Percentiles rank a stretch among this genome's conserved stretches.
These are phyloP conservation scores for Acronicta alni DNA, from an alignment of 2,888 invertebrate species.

Conservation along the genomic window DNA sequence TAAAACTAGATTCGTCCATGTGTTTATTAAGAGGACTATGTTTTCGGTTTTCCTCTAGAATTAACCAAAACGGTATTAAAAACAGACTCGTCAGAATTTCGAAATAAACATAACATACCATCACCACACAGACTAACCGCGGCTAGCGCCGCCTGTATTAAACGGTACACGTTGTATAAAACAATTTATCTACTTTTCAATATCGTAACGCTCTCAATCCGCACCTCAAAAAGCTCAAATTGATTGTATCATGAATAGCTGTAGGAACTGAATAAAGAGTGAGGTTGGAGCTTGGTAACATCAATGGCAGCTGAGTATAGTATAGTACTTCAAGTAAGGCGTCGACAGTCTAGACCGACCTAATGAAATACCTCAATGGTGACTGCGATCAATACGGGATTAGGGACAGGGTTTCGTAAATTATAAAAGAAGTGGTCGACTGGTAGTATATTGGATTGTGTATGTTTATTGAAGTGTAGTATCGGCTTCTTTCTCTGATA, in stretches of 20 bases:
- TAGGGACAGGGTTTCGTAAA: conserved; percentile 18
- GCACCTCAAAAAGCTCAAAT: conserved; percentile 3
- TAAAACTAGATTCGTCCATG: no score
- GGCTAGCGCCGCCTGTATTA: no score
- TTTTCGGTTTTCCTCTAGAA: no score
- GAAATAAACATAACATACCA: no score
- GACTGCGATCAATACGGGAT: conserved; percentile 38
- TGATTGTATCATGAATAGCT: conserved; percentile 16
- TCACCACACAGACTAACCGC: no score
- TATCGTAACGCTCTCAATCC: background rate
- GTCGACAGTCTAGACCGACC: conserved; percentile 17
- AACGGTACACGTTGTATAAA: no score
- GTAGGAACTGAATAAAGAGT: conserved; percentile 6
- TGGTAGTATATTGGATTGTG: background rate
- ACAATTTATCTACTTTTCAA: conserved; percentile 1
- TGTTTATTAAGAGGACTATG: no score
- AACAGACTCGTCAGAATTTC: no score
- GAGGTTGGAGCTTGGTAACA: conserved; percentile 10
- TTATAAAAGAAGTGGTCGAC: conserved; percentile 6
- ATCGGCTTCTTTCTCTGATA: no score
- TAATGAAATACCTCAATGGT: conserved; percentile 30
- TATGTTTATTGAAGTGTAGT: background rate
- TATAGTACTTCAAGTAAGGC: conserved; percentile 3
- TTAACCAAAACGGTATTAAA: no score
- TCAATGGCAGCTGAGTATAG: conserved; percentile 8